Percentiles rank a stretch among this genome's conserved stretches.
Evolutionary conservation across 2,888 invertebrate genomes (phyloP).

Genomic region (Lepidochitona cinerea): DNA sequence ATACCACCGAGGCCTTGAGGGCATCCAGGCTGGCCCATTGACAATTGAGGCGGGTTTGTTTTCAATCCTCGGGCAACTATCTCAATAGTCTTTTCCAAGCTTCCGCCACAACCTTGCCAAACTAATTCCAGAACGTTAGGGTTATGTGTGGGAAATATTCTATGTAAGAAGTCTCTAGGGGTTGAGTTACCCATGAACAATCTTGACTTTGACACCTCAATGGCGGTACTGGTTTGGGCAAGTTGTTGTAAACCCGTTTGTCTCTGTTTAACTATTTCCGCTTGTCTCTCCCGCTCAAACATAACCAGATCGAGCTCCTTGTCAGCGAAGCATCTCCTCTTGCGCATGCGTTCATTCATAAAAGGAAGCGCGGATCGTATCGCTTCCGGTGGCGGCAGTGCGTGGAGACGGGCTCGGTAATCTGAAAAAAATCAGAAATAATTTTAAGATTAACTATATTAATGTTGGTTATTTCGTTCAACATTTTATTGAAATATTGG

Average conservation of each 20-base stretch:
- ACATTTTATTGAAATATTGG: too few relatives aligned
- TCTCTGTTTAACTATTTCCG: constrained; percentile 37
- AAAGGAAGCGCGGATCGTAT: constrained; percentile 57
- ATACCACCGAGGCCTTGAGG: constrained; percentile 16
- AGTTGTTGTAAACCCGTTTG: constrained; percentile 9
- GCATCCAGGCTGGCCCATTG: constrained; percentile 1
- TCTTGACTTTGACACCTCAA: constrained; percentile 9
- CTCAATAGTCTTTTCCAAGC: constrained; percentile 52
- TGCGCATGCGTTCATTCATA: constrained; percentile 76
- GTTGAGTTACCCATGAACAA: constrained; percentile 29
- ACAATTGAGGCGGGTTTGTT: constrained; percentile 4
- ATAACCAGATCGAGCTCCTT: constrained; percentile 70
- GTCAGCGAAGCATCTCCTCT: constrained; percentile 73
- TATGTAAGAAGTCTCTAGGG: constrained; percentile 47
- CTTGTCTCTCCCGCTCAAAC: constrained; percentile 61
- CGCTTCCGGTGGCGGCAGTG: constrained; percentile 51
- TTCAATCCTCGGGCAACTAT: constrained; percentile 42
- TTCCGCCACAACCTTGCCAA: constrained; percentile 58
- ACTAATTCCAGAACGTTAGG: constrained; percentile 55
- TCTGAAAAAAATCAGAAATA: constrained; percentile 57
- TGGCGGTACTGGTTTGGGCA: neutral
- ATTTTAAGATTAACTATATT: too few relatives aligned
- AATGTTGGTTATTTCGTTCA: too few relatives aligned
- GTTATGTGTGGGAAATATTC: constrained; percentile 55
- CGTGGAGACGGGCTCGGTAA: constrained; percentile 56